Percentiles rank a stretch among this genome's conserved stretches.
Conservation (phyloP, 2,888 invertebrate genomes). For the Xestia xanthographa region DNA sequence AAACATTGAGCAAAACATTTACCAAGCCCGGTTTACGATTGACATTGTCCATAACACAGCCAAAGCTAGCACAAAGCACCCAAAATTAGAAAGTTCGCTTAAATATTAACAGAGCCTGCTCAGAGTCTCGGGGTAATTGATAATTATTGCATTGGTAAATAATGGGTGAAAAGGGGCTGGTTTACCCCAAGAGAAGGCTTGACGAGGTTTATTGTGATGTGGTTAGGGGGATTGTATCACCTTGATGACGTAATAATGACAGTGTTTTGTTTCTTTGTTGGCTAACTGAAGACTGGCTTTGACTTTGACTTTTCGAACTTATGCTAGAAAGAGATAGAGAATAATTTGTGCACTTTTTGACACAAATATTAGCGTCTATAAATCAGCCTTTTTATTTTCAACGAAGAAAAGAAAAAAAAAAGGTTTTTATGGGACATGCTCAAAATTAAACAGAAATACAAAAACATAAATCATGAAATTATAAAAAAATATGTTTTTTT, state of each 20-base stretch:
- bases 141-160: slow-evolving; percentile 59
- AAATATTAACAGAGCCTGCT: slow-evolving; percentile 54
- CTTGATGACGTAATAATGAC: slow-evolving; percentile 29
- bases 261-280: neutral
- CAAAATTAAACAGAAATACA: no score
- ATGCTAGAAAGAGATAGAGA: neutral
- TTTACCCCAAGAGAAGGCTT: slow-evolving; percentile 26
- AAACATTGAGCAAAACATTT: slow-evolving; percentile 26
- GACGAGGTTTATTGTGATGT: slow-evolving; percentile 40
- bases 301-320: neutral
- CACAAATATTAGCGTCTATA: neutral
- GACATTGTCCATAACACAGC: slow-evolving; percentile 31
- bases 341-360: neutral
- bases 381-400: neutral
- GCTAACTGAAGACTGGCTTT: neutral
- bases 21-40: slow-evolving; percentile 28
- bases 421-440: neutral
- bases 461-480: no score
- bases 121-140: slow-evolving; percentile 48
- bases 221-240: slow-evolving; percentile 1
- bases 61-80: slow-evolving; percentile 28
- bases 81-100: slow-evolving; percentile 45
- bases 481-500: no score
- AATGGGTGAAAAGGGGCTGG: slow-evolving; percentile 25
- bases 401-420: neutral